Base-by-base conservation (phyloP, 2,113 vertebrate species). In the Corythaeola cristata region DNA sequence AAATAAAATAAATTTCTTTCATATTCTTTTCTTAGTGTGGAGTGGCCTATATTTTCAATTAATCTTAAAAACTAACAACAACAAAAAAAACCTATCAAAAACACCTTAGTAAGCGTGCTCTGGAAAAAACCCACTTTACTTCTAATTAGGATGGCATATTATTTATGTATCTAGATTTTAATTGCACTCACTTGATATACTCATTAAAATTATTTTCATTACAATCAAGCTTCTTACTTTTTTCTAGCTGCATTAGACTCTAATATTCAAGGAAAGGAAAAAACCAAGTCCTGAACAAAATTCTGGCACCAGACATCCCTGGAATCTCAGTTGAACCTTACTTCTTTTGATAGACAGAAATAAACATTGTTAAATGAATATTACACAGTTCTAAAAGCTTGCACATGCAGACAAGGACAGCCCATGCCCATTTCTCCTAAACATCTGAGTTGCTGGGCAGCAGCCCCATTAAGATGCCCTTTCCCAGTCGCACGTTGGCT, bases 141-240 rank as follows among this genome's bases (percentile, higher is more conserved):
- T 85, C 73, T 94, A 95, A 96, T 95, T 96, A 89, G 13, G 64
- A 93, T 53, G 45, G 64, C 77, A 52, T 49, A 92, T 94, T 97
- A 97, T 96, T 92, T 83, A 85, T 84, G 68, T 82, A 88, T 77
- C 63, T 91, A 69, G 91, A 89, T 85, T 85, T 71, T 96, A 96
- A 96, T 97, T 96, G 62, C 63, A 69, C 52, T 55, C 59, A 81
- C 49, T 93, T 96, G 91, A 97, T 84, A 66, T 3, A 64, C 24
- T 96, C 78, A 93, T 97, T 92, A 95, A 91, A 91, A 93, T 79
- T 85, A 94, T 88, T 96, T 94, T 92, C 77, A 67, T 95, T 97
- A 97, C 41, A 97, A 90, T 96, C 91, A 97, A 95, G 45, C 59
- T 85, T 68, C 62, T 93, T 71, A 69, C 35, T 75, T 71, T 88